Evolutionary conservation across 1,140 invertebrate species (phyloP).

Genomic region (Drosophila setifemur): DNA sequence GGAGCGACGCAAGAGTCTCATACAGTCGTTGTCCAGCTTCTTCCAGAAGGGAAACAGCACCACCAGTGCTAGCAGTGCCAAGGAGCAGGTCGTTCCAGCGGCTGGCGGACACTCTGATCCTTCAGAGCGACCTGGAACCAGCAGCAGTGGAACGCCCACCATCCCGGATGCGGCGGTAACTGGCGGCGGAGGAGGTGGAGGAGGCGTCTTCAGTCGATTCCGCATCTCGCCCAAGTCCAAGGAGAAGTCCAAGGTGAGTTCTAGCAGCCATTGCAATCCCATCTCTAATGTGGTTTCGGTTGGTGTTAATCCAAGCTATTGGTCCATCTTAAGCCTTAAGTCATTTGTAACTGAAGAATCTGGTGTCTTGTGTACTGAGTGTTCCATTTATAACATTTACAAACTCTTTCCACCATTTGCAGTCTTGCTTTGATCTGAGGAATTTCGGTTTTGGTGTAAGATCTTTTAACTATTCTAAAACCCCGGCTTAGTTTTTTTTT

Average conservation of each 20-base stretch:
- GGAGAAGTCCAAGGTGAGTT: slow-evolving; percentile 87
- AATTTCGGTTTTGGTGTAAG: slow-evolving; percentile 83
- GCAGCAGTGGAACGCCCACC: slow-evolving; percentile 70
- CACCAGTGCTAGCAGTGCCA: slow-evolving; percentile 41
- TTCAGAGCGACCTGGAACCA: slow-evolving; percentile 74
- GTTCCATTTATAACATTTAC: slow-evolving; percentile 44
- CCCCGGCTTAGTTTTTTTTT: slow-evolving; percentile 11
- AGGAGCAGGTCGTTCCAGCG: slow-evolving; percentile 52
- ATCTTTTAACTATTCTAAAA: slow-evolving; percentile 51
- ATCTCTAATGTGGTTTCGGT: slow-evolving; percentile 1
- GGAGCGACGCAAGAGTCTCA: slow-evolving; percentile 90
- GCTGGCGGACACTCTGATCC: slow-evolving; percentile 69
- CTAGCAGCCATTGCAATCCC: not conserved
- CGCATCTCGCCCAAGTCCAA: slow-evolving; percentile 87
- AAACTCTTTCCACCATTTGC: slow-evolving; percentile 71
- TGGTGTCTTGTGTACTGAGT: slow-evolving; percentile 35
- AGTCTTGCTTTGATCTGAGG: slow-evolving; percentile 84
- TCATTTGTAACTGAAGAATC: not conserved
- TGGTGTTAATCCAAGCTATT: slow-evolving; percentile 2
- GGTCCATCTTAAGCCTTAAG: not conserved
- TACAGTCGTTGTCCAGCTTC: slow-evolving; percentile 92
- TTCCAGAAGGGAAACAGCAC: slow-evolving; percentile 85
- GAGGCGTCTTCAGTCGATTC: slow-evolving; percentile 85
- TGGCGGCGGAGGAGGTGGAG: slow-evolving; percentile 38
- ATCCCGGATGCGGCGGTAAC: slow-evolving; percentile 45